A percentile compares a stretch with the other conserved stretches of the same genome.
These are phyloP conservation scores for Arenaria interpres DNA, from an alignment of 2,113 vertebrate species.

Conservation along the genomic window DNA sequence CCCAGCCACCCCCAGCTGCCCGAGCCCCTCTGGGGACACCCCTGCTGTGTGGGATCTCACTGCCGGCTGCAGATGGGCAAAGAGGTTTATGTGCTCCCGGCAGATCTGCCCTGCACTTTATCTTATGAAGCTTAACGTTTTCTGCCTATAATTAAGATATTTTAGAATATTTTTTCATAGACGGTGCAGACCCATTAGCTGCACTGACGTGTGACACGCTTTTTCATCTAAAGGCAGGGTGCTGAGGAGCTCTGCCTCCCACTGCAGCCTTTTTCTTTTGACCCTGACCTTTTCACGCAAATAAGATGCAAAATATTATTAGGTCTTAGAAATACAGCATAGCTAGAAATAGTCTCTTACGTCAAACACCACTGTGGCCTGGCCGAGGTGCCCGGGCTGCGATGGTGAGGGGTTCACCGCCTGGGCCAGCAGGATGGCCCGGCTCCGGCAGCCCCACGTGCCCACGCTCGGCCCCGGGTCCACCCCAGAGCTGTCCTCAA, in stretches of 20 bases:
- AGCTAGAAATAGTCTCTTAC: background rate
- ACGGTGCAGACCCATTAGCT: background rate
- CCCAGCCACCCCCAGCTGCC: background rate
- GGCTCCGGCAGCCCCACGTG: accelerated
- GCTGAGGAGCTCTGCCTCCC: background rate
- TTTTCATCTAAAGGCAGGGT: background rate
- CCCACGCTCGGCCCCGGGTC: accelerated
- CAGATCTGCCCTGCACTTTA: background rate
- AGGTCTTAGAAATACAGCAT: accelerated
- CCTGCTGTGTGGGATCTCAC: accelerated
- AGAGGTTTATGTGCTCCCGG: background rate
- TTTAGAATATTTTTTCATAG: background rate
- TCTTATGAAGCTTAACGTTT: background rate
- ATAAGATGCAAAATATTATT: background rate
- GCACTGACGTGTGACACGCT: background rate
- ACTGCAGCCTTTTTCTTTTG: background rate
- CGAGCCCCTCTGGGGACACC: accelerated
- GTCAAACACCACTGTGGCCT: accelerated
- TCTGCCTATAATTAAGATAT: background rate
- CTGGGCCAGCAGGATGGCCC: accelerated
- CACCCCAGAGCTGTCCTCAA: background rate
- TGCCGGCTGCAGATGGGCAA: background rate
- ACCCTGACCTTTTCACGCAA: background rate
- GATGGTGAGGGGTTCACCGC: background rate
- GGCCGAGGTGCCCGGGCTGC: background rate